Base-by-base conservation (phyloP, 2,113 vertebrate species). In the Copsychus sechellarum region DNA sequence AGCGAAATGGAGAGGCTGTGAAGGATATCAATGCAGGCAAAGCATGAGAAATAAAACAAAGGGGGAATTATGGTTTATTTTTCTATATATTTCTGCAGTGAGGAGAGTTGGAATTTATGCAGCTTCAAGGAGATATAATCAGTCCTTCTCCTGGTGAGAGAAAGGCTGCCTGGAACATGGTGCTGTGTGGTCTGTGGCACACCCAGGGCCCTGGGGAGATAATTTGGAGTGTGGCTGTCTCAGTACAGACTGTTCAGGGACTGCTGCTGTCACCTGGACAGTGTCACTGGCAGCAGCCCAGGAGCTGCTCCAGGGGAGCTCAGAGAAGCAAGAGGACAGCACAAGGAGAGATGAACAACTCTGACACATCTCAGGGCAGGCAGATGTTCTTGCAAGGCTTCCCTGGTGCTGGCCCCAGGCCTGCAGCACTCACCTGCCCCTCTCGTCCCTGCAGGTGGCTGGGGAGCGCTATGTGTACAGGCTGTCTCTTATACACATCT, bases 391-490 rank as follows among this genome's bases (percentile, higher is more conserved):
- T 36, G 15, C 24, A 13, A 66, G 17, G 36, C 23, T 11, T 1
- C 24, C 31, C 29, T 1, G 1, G 42, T 5, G 40, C 67, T 81
- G n/a, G 22, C 5, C 5, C 6, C 2, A 36, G 21, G 53, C 50
- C 87, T 67, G 34, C 71, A 85, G 48, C 12, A 2, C 19, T 29
- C 26, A 3, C 21, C 92, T 26, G 13, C 1, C 42, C 40, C 0
- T 73, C 0, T 76, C 25, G 33, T 42, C 42, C 6, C 66, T 11
- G 47, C 93, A 99, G 99, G 99, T 99, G 97, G 99, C 99, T 1
- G 99, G 99, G 1, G 99, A 99, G 94, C 99, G 99, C 91, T 99
- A 99, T 1, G 99, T 99, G 96, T 99, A 99, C 98, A 99, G 99
- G 97, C n/a, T n/a, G n/a, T n/a, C n/a, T n/a, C n/a, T n/a, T n/a